phyloP scores from a whole-genome alignment of 2,797 vertebrate genomes.

The Sardinella longiceps region DNA sequence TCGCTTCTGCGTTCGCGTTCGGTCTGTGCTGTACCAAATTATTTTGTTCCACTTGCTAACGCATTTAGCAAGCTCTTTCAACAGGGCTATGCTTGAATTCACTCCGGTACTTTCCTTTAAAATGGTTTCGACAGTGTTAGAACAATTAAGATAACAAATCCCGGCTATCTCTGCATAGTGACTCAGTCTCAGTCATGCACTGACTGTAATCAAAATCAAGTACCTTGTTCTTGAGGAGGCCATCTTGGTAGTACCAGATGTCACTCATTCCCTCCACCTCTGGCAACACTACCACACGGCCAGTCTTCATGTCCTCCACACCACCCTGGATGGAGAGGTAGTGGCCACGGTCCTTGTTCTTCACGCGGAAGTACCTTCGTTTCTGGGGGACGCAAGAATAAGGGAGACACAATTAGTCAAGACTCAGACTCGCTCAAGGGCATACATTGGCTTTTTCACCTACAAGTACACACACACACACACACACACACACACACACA shows the following conservation, averaged over 20 bases:
- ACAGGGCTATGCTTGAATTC: no score
- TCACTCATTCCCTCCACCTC: conserved; percentile 78
- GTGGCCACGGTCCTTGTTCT: conserved; percentile 76
- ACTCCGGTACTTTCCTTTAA: no score
- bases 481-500: no score
- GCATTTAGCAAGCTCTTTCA: no score
- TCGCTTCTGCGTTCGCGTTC: no score
- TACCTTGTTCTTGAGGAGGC: conserved; percentile 93
- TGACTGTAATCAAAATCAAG: background rate
- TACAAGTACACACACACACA: no score
- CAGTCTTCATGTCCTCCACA: conserved; percentile 87
- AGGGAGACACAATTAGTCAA: background rate
- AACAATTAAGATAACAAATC: background rate
- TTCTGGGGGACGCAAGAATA: conserved; percentile 69
- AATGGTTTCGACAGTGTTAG: no score
- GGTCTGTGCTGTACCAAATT: no score
- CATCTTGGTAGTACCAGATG: conserved; percentile 91
- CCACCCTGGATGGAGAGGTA: conserved; percentile 83
- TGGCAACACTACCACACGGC: conserved; percentile 82
- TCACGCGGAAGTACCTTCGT: conserved; percentile 82
- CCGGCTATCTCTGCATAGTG: background rate
- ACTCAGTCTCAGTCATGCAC: no score
- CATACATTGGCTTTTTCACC: no score
- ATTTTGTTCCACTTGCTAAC: no score
- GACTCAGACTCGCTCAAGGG: background rate